Base-by-base conservation (phyloP, 2,888 invertebrate genomes). In the Cerceris rybyensis region DNA sequence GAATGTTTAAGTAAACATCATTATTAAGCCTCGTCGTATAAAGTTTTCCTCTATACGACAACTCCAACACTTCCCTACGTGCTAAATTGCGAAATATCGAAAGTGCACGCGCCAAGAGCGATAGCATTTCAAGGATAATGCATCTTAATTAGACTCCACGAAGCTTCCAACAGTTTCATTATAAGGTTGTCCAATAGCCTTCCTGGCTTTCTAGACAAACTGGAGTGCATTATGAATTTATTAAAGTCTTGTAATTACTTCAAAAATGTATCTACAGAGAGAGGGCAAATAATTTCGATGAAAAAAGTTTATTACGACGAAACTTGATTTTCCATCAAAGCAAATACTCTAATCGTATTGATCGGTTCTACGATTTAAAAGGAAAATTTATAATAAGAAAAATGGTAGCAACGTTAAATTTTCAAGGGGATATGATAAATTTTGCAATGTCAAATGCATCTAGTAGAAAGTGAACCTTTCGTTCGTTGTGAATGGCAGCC, bases 21-120 rank as follows among this genome's bases (percentile, higher is more conserved):
- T 46, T 46, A 46, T 46, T 46, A 46, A 46, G 9, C 11, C 8
- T 46, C 28, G 4, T 28, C 28, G 28, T 2, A 28, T 28, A 4
- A 28, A 28, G 28, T 28, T 28, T 46, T 11, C 46, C 52, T n/a
- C 43, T 39, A 43, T 42, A 64, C 60, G 16, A 9, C 16, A 14
- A 14, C 14, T 43, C 58, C 14, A 13, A 13, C 0, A 16, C 16
- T 49, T 65, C 52, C 6, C 16, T 54, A 16, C 7, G 57, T 66
- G 39, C 17, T 54, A 17, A 65, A 71, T 68, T 61, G 61, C 52
- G 65, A 72, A 68, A 69, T 72, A 72, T 71, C 61, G 65, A 55
- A 75, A 70, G 58, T 71, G 68, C 54, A 43, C n/a, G 39, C 4
- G 41, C 16, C 9, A n/a, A 7, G 14, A n/a, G 59, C 52, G 61